A percentile compares a stretch with the other conserved stretches of the same genome.
Conservation (phyloP, 2,113 vertebrate genomes). For the Tylochromis polylepis region DNA sequence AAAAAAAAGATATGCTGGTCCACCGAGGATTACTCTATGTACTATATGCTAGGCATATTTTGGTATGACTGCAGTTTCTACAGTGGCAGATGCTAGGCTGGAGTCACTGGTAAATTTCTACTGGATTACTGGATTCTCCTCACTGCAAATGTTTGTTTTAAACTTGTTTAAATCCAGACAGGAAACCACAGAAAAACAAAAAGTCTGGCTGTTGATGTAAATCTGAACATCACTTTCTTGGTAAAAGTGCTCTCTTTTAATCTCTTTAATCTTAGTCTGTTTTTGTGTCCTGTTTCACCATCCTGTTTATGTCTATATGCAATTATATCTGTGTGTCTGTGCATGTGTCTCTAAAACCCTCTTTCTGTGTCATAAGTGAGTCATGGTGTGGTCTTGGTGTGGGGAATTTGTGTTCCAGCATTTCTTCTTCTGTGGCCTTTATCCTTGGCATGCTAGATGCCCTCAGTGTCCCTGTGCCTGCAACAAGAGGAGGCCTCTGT, state of each 20-base stretch:
- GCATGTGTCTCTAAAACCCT: slow-evolving; percentile 24
- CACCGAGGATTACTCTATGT: neutral
- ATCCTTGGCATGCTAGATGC: slow-evolving; percentile 18
- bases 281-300: slow-evolving; percentile 7
- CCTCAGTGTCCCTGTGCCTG: slow-evolving; percentile 43
- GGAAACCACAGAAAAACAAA: neutral
- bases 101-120: neutral
- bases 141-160: slow-evolving; percentile 5
- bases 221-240: slow-evolving; percentile 15
- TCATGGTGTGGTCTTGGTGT: slow-evolving; percentile 33
- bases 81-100: neutral
- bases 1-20: neutral
- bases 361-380: slow-evolving; percentile 32
- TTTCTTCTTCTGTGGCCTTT: slow-evolving; percentile 9
- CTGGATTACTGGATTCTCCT: slow-evolving; percentile 15
- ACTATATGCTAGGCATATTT: neutral
- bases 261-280: slow-evolving; percentile 10
- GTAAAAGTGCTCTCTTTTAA: slow-evolving; percentile 26
- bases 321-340: slow-evolving; percentile 29
- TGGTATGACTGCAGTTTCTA: neutral
- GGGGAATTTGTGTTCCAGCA: neutral
- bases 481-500: slow-evolving; percentile 37
- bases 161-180: slow-evolving; percentile 40
- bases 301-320: slow-evolving; percentile 48
- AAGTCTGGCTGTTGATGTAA: neutral